A percentile compares a stretch with the other conserved stretches of the same genome.
These are phyloP conservation scores for Apamea monoglypha DNA, from an alignment of 2,888 invertebrate species.

Conservation along the genomic window DNA sequence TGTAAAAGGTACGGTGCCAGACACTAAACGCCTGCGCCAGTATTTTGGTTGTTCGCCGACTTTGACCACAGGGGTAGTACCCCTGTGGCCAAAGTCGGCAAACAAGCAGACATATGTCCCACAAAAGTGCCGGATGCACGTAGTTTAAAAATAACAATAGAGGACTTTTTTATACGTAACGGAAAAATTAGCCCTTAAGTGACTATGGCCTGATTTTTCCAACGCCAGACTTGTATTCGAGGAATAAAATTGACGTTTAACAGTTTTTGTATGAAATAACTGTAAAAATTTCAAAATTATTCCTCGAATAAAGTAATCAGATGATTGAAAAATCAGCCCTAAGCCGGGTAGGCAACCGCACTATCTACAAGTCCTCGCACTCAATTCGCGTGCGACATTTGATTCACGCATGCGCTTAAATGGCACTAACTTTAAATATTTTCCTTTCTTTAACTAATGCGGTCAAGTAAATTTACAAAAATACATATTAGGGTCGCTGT, in stretches of 20 bases:
- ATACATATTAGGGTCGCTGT: slow-evolving; percentile 44
- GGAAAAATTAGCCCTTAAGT: too few relatives aligned
- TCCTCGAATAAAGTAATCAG: too few relatives aligned
- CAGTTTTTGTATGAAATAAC: too few relatives aligned
- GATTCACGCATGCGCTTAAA: slow-evolving; percentile 13
- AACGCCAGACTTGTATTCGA: too few relatives aligned
- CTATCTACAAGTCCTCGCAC: neutral
- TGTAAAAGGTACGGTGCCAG: neutral
- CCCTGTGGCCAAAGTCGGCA: too few relatives aligned
- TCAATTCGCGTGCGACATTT: neutral
- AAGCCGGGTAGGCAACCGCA: too few relatives aligned
- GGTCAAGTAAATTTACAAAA: slow-evolving; percentile 52
- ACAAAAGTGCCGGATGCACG: neutral
- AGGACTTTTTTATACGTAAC: neutral
- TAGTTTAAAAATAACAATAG: neutral
- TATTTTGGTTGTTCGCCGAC: neutral
- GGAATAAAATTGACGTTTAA: too few relatives aligned
- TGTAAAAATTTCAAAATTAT: too few relatives aligned
- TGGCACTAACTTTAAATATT: slow-evolving; percentile 9
- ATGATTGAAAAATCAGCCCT: neutral
- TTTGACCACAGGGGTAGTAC: neutral
- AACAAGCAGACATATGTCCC: neutral
- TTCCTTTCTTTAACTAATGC: slow-evolving; percentile 29
- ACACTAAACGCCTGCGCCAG: neutral
- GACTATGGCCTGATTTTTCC: too few relatives aligned